A percentile compares a stretch with the other conserved stretches of the same genome.
phyloP scores from a whole-genome alignment of 2,113 vertebrate species.

The Poeciliopsis prolifica region DNA sequence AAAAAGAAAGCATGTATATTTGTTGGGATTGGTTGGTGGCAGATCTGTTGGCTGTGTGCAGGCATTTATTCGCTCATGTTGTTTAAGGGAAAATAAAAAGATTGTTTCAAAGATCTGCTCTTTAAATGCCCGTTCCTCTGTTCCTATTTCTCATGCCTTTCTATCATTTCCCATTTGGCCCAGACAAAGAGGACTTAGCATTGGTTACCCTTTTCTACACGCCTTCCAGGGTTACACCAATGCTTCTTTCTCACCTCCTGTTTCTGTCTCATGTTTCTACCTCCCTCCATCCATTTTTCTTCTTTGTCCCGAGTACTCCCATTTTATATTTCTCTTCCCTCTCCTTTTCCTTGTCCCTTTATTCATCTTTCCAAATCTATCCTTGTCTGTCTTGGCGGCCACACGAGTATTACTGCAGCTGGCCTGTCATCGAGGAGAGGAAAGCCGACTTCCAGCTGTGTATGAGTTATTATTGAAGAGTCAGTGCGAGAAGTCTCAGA shows the following conservation, averaged over 20 bases:
- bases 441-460: constrained; percentile 60
- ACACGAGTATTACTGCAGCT: constrained; percentile 54
- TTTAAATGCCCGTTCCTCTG: constrained; percentile 57
- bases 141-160: constrained; percentile 34
- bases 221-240: constrained; percentile 50
- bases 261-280: constrained; percentile 40
- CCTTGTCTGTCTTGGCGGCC: constrained; percentile 28
- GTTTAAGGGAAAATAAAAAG: constrained; percentile 56
- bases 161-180: constrained; percentile 54
- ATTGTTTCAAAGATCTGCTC: constrained; percentile 72
- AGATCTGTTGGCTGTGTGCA: constrained; percentile 35
- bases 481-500: constrained; percentile 17
- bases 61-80: constrained; percentile 52
- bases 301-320: constrained; percentile 24
- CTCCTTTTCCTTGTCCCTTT: constrained; percentile 15
- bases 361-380: constrained; percentile 14
- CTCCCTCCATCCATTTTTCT: constrained; percentile 34
- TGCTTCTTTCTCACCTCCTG: constrained; percentile 57
- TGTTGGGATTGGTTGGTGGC: constrained; percentile 32
- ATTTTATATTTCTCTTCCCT: constrained; percentile 6
- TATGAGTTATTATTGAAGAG: constrained; percentile 23
- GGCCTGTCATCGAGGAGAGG: constrained; percentile 47
- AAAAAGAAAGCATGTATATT: constrained; percentile 43
- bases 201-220: constrained; percentile 64
- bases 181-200: constrained; percentile 68